Percentiles rank a stretch among this genome's conserved stretches.
Evolutionary conservation across 2,888 invertebrate genomes (phyloP).

Genomic region (Ellobium chinense): DNA sequence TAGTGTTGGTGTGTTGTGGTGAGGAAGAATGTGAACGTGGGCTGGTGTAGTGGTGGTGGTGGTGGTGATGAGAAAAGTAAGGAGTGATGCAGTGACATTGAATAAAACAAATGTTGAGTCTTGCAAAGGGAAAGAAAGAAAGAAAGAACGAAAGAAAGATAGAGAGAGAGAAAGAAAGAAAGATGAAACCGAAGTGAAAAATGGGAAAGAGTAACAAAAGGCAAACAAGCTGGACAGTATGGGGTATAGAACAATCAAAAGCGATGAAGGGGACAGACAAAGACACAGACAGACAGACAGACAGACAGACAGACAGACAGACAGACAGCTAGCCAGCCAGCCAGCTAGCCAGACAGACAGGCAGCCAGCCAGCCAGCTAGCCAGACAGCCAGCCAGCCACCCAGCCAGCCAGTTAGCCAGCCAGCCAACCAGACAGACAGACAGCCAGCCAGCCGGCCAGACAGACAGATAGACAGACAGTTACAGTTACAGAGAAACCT

Average conservation of each 20-base stretch:
- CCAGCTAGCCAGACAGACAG: background rate
- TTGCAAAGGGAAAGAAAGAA: background rate
- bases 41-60: background rate
- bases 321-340: background rate
- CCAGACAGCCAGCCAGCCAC: background rate
- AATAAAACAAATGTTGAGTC: no score
- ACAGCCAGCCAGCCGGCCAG: background rate
- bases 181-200: background rate
- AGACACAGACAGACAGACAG: background rate
- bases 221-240: background rate
- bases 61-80: background rate
- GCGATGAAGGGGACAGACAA: background rate
- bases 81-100: no score
- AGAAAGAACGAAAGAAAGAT: background rate
- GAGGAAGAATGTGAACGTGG: background rate
- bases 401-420: background rate
- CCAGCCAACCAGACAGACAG: background rate
- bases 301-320: background rate
- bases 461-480: background rate
- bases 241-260: background rate
- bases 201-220: background rate
- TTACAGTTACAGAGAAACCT: background rate
- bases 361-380: no score
- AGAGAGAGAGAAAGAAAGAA: constrained; percentile 1
- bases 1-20: background rate